These are phyloP conservation scores for Myotis pilosus DNA, from an alignment of 2,797 vertebrate genomes.

Conservation along the genomic window DNA sequence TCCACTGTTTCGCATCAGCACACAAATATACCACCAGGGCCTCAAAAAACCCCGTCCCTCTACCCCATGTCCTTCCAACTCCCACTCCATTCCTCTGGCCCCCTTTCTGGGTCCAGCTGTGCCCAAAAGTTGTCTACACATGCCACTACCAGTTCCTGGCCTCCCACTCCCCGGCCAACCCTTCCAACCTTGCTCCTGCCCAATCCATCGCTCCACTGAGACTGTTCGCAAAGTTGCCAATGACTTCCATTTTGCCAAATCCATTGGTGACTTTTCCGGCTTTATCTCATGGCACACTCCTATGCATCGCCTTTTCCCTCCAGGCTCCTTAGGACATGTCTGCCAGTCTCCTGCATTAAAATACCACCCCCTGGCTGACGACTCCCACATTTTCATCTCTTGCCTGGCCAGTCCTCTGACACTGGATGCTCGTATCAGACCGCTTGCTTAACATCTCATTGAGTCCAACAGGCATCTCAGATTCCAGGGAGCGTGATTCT, in stretches of 20 bases:
- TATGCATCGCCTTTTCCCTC: not conserved
- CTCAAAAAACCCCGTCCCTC: not conserved
- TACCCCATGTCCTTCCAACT: not conserved
- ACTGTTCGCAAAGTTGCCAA: not conserved
- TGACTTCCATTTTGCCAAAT: slow-evolving; percentile 4
- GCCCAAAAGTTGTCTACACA: not conserved
- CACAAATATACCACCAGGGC: not conserved
- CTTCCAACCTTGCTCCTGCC: not conserved
- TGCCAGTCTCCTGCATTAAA: not conserved
- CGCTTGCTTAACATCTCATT: not conserved
- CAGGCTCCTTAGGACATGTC: not conserved
- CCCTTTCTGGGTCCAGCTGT: not conserved
- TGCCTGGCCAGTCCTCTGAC: not conserved
- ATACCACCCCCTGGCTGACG: not conserved
- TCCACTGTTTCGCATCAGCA: not conserved
- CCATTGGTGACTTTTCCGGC: not conserved
- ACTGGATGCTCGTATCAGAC: not conserved
- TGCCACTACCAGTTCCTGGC: not conserved
- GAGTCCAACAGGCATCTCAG: not conserved
- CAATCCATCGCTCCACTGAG: not conserved
- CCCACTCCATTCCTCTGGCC: not conserved
- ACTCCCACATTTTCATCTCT: not conserved
- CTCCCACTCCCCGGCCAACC: not conserved
- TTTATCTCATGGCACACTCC: not conserved
- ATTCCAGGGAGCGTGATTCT: not conserved